Evolutionary conservation across 2,888 invertebrate species (phyloP).

Genomic region (Hemaris fuciformis): DNA sequence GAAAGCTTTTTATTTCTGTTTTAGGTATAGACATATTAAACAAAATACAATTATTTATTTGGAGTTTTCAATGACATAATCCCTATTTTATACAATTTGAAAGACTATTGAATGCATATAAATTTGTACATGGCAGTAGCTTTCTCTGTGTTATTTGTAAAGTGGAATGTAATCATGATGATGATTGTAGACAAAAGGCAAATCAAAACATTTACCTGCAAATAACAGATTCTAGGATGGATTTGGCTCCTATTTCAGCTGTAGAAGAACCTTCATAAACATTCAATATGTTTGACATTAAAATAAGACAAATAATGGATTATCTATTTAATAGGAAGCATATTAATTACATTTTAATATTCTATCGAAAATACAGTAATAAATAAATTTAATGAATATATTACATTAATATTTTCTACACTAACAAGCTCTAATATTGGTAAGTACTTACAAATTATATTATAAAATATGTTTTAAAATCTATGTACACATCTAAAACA

Average conservation of each 20-base stretch:
- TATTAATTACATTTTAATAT: background rate
- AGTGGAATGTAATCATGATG: too few species aligned
- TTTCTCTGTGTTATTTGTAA: too few species aligned
- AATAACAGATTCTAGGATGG: too few species aligned
- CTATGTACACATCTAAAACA: background rate
- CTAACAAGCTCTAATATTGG: background rate
- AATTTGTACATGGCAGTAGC: too few species aligned
- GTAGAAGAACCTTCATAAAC: too few species aligned
- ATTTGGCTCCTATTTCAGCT: too few species aligned
- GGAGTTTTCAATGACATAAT: background rate
- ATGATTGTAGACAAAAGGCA: too few species aligned
- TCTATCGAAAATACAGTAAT: background rate
- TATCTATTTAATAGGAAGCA: background rate
- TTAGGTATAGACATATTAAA: slow-evolving; percentile 37
- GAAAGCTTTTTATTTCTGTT: slow-evolving; percentile 7
- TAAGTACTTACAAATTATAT: background rate
- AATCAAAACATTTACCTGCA: too few species aligned
- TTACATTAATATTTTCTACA: background rate
- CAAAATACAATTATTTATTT: slow-evolving; percentile 33
- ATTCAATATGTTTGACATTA: too few species aligned
- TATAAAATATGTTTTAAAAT: background rate
- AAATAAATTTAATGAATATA: background rate
- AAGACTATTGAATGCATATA: too few species aligned
- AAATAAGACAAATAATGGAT: background rate
- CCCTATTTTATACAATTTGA: background rate